Conservation (phyloP, 2,797 vertebrate species). For the Xiphorhynchus erythropygius region DNA sequence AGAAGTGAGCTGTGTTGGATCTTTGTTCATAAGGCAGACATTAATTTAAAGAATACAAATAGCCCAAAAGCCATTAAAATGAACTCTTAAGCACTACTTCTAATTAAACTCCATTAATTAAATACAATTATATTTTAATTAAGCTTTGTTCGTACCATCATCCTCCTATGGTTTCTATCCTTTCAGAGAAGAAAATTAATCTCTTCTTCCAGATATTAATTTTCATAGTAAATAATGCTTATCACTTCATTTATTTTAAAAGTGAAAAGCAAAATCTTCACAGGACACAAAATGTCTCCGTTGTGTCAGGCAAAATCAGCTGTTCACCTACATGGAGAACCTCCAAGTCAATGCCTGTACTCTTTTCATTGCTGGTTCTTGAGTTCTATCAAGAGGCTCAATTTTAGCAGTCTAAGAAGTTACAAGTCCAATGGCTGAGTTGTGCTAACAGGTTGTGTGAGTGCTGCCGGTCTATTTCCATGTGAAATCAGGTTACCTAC, state of each 20-base stretch:
- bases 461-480: background rate
- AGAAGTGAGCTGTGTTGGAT: background rate
- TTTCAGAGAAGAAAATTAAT: background rate
- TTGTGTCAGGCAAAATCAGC: background rate
- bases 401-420: background rate
- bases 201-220: background rate
- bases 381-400: background rate
- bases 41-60: conserved; percentile 56
- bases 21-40: conserved; percentile 45
- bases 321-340: background rate
- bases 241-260: conserved; percentile 30
- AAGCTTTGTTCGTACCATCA: background rate
- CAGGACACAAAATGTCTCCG: background rate
- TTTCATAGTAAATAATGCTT: conserved; percentile 44
- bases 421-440: background rate
- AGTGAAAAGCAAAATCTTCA: conserved; percentile 1
- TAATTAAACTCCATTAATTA: conserved; percentile 55
- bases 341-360: background rate
- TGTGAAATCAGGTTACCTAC: background rate
- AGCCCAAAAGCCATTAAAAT: conserved; percentile 4
- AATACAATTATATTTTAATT: conserved; percentile 45
- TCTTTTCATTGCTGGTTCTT: background rate
- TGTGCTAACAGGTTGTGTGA: background rate
- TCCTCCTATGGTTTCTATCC: background rate
- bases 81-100: conserved; percentile 31